Conservation (phyloP, 1,140 invertebrate genomes). For the Bicyclus anynana region DNA sequence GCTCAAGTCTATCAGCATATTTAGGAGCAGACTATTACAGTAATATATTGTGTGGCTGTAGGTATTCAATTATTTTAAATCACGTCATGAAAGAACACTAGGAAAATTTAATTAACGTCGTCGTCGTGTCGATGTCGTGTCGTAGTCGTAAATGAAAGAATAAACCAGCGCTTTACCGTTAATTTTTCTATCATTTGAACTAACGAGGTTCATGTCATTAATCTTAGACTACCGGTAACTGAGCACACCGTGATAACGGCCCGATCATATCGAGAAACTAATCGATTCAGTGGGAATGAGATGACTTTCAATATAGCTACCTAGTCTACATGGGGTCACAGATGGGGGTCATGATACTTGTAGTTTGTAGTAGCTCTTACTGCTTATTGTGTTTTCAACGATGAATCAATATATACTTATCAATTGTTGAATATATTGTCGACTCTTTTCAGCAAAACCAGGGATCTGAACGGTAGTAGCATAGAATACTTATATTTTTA, state of each 20-base stretch:
- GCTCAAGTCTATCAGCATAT: no score
- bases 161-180: slow-evolving; percentile 6
- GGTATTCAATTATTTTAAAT: neutral
- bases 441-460: no score
- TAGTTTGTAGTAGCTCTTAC: neutral
- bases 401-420: no score
- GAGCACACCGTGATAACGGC: slow-evolving; percentile 42
- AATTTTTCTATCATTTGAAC: slow-evolving; percentile 48
- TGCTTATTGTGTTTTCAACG: neutral
- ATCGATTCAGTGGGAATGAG: slow-evolving; percentile 41
- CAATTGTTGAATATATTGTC: no score
- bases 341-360: slow-evolving; percentile 6
- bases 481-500: no score
- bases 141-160: neutral
- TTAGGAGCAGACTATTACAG: no score
- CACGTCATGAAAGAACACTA: neutral
- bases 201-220: slow-evolving; percentile 47
- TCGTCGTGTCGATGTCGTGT: neutral
- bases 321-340: slow-evolving; percentile 33
- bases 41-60: no score
- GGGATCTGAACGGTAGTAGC: no score
- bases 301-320: slow-evolving; percentile 51
- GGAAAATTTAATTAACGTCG: no score
- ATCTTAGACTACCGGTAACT: slow-evolving; percentile 54
- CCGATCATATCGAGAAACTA: slow-evolving; percentile 53